Conservation (phyloP, 2,888 invertebrate species). For the Priocnemis perturbator region DNA sequence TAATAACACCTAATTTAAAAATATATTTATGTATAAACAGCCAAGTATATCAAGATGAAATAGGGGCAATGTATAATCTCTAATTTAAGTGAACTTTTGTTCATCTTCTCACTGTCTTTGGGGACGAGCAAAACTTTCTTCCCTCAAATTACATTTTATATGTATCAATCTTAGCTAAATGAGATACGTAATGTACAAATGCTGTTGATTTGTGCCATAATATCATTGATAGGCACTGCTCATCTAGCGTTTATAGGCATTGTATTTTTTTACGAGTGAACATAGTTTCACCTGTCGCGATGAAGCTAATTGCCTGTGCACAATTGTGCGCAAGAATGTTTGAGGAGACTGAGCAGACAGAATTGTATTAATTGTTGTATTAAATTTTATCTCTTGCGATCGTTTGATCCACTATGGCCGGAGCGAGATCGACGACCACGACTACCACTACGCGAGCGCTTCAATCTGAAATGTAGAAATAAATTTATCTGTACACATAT, state of each 20-base stretch:
- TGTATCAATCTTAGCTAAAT: slow-evolving; percentile 11
- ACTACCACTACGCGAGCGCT: slow-evolving; percentile 72
- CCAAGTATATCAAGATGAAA: slow-evolving; percentile 36
- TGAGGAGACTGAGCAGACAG: neutral
- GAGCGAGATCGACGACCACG: slow-evolving; percentile 71
- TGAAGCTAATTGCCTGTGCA: slow-evolving; percentile 11
- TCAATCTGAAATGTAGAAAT: slow-evolving; percentile 62
- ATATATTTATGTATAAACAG: slow-evolving; percentile 23
- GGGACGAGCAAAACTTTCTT: slow-evolving; percentile 15
- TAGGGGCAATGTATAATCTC: slow-evolving; percentile 32
- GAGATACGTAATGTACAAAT: slow-evolving; percentile 47
- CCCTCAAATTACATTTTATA: neutral
- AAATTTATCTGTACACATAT: neutral
- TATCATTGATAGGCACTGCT: slow-evolving; percentile 25
- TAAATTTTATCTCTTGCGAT: slow-evolving; percentile 70
- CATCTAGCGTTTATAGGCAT: slow-evolving; percentile 14
- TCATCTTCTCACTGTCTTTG: neutral
- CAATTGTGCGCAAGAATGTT: slow-evolving; percentile 11
- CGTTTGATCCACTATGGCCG: slow-evolving; percentile 72
- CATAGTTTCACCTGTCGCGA: neutral
- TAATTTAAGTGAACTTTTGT: slow-evolving; percentile 18
- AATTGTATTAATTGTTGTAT: slow-evolving; percentile 1
- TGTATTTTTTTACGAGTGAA: neutral
- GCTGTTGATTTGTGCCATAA: slow-evolving; percentile 14
- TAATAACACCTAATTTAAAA: slow-evolving; percentile 51